phyloP scores from a whole-genome alignment of 1,140 invertebrate genomes.

The Aethina tumida region DNA sequence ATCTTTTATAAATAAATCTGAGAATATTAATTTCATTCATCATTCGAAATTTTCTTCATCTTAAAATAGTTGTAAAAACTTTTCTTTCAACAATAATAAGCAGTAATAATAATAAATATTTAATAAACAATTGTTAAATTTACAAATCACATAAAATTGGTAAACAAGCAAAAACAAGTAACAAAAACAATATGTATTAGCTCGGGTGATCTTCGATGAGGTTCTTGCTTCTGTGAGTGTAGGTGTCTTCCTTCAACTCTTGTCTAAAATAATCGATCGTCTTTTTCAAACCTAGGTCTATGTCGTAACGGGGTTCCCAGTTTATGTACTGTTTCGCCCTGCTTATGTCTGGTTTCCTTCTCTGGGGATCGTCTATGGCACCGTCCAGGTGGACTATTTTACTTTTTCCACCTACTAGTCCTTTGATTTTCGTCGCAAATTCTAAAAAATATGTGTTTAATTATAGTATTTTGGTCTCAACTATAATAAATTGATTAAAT shows the following conservation, averaged over 20 bases:
- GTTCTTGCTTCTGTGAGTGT: conserved; percentile 23
- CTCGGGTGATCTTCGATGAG: conserved; percentile 12
- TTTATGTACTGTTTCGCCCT: conserved; percentile 75
- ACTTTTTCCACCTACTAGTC: conserved; percentile 75
- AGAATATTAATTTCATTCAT: too few species aligned
- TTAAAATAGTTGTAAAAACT: too few species aligned
- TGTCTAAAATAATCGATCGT: conserved; percentile 88
- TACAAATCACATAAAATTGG: too few species aligned
- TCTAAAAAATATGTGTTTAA: conserved; percentile 46
- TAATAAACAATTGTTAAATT: too few species aligned
- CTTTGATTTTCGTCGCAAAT: conserved; percentile 88
- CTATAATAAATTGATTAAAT: too few species aligned
- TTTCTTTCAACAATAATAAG: too few species aligned
- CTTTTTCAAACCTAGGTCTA: conserved; percentile 73
- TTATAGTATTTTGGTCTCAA: too few species aligned
- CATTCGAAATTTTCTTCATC: too few species aligned
- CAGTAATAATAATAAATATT: too few species aligned
- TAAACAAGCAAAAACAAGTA: not conserved
- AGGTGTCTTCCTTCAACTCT: conserved; percentile 62
- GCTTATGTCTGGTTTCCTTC: conserved; percentile 85
- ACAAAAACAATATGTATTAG: too few species aligned
- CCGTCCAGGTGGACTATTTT: conserved; percentile 71
- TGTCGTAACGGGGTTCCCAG: conserved; percentile 88
- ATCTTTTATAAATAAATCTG: too few species aligned
- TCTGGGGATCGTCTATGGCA: conserved; percentile 92